Evolutionary conservation across 2,797 vertebrate genomes (phyloP).

Genomic region (Pterois miles): DNA sequence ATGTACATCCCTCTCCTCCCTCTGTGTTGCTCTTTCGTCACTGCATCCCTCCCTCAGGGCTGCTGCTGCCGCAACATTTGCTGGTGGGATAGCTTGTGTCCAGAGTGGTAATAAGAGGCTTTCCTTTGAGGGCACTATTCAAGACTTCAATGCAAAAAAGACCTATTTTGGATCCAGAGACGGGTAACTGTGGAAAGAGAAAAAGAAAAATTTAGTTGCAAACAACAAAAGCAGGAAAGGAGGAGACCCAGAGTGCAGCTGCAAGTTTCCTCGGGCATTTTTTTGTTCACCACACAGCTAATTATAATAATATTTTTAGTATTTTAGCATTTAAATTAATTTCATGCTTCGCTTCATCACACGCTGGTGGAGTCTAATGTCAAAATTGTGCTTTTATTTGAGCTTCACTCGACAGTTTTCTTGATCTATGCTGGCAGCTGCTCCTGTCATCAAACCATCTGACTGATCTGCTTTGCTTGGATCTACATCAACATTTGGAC

Average conservation of each 20-base stretch:
- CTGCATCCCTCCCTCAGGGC: background rate
- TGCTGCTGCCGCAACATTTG: background rate
- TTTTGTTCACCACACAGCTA: background rate
- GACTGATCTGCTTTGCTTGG: background rate
- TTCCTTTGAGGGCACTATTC: background rate
- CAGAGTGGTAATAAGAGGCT: background rate
- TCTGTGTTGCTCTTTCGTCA: conserved; percentile 12
- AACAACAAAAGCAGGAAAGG: background rate
- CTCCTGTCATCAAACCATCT: background rate
- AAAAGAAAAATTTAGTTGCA: background rate
- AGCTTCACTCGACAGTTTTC: background rate
- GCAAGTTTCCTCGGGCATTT: background rate
- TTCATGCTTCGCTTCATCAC: background rate
- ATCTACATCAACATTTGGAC: background rate
- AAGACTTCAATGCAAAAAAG: background rate
- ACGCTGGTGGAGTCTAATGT: background rate
- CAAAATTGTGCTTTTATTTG: background rate
- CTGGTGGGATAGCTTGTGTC: conserved; percentile 16
- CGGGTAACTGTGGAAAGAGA: background rate
- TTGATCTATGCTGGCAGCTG: background rate
- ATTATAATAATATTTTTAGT: background rate
- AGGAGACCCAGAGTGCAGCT: background rate
- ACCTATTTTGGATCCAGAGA: background rate
- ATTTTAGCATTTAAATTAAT: background rate
- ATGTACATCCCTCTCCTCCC: conserved; percentile 1